A percentile compares a stretch with the other conserved stretches of the same genome.
phyloP scores from a whole-genome alignment of 2,797 vertebrate species.

The Myotis myotis region DNA sequence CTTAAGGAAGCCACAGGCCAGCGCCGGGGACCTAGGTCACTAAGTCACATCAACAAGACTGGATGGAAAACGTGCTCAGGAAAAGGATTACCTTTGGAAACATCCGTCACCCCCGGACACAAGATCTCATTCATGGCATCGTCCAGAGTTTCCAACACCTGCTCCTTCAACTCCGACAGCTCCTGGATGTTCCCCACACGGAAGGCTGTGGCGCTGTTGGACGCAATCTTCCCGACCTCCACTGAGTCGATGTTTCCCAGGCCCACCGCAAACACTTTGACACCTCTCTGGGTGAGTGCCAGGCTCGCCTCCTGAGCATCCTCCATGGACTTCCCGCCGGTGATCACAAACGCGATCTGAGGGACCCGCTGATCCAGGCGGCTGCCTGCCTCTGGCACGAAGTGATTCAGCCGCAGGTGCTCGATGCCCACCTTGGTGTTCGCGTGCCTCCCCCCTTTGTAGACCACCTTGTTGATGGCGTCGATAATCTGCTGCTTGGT shows the following conservation, averaged over 20 bases:
- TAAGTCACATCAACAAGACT: fast-evolving
- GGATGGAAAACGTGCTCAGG: fast-evolving
- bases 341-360: slow-evolving; percentile 94
- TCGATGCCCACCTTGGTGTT: slow-evolving; percentile 91
- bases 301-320: slow-evolving; percentile 89
- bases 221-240: slow-evolving; percentile 90
- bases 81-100: slow-evolving; percentile 83
- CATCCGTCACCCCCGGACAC: slow-evolving; percentile 82
- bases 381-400: slow-evolving; percentile 92
- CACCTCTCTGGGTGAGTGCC: slow-evolving; percentile 86
- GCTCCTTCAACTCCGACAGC: slow-evolving; percentile 93
- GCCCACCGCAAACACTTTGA: slow-evolving; percentile 93
- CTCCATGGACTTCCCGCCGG: slow-evolving; percentile 89
- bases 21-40: fast-evolving
- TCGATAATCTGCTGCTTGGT: slow-evolving; percentile 88
- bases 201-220: slow-evolving; percentile 88
- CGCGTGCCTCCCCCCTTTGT: slow-evolving; percentile 91
- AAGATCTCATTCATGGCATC: slow-evolving; percentile 90
- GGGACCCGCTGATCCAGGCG: slow-evolving; percentile 90
- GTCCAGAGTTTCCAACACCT: slow-evolving; percentile 90
- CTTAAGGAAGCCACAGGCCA: fast-evolving
- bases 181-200: slow-evolving; percentile 85
- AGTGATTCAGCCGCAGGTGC: slow-evolving; percentile 90
- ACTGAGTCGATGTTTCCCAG: slow-evolving; percentile 86
- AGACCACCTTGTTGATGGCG: slow-evolving; percentile 88